Evolutionary conservation across 2,113 vertebrate genomes (phyloP).

Genomic region (Phocoena sinus): DNA sequence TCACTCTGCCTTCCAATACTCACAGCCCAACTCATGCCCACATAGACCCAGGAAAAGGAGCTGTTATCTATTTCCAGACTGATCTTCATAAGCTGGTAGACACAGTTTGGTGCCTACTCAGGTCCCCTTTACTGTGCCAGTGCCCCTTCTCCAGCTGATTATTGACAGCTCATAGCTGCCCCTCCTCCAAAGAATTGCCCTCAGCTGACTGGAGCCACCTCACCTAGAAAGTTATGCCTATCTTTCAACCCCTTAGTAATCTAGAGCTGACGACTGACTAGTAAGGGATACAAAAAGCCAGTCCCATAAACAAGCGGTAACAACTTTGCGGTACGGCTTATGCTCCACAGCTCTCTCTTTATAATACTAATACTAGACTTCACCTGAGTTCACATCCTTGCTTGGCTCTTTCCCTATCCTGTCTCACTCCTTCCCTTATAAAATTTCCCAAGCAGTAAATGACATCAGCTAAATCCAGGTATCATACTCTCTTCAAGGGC

Average conservation of each 20-base stretch:
- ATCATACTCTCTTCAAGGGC: background rate
- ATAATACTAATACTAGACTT: background rate
- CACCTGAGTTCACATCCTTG: background rate
- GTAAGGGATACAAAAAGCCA: background rate
- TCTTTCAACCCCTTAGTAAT: background rate
- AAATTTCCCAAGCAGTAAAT: background rate
- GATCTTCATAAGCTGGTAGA: background rate
- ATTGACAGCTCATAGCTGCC: background rate
- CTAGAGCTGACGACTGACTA: background rate
- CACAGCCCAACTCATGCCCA: background rate
- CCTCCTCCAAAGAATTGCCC: background rate
- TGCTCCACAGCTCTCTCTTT: background rate
- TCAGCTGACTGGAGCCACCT: background rate
- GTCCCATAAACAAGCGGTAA: background rate
- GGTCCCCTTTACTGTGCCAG: background rate
- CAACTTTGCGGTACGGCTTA: background rate
- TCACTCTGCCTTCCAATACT: background rate
- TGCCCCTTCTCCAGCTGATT: background rate
- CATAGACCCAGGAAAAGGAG: background rate
- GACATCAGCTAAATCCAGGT: background rate
- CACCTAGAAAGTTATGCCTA: background rate
- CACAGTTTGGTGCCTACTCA: background rate
- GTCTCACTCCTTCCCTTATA: background rate
- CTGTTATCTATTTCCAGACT: background rate
- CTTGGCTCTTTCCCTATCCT: background rate